Evolutionary conservation across 1,140 invertebrate genomes (phyloP).

Genomic region (Habropoda laboriosa): DNA sequence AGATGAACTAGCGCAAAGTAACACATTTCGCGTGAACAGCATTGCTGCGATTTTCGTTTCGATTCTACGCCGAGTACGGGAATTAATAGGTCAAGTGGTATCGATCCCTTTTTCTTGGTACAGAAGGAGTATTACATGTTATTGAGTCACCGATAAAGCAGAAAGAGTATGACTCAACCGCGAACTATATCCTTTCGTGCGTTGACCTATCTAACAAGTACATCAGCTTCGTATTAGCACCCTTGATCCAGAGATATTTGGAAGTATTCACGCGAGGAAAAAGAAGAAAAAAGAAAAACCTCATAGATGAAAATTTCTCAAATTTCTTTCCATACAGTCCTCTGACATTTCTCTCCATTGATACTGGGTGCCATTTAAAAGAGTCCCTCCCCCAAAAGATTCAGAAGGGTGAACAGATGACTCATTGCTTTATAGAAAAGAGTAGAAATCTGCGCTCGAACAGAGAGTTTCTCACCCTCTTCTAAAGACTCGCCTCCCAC

Average conservation of each 20-base stretch:
- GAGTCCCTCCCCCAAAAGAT: background rate
- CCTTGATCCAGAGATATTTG: background rate
- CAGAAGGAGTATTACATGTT: constrained; percentile 65
- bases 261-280: background rate
- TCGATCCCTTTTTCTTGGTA: constrained; percentile 64
- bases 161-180: constrained; percentile 67
- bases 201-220: constrained; percentile 55
- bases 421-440: constrained; percentile 56
- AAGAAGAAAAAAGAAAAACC: background rate
- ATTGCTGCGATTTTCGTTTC: constrained; percentile 7
- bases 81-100: constrained; percentile 64
- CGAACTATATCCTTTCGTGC: constrained; percentile 57
- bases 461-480: constrained; percentile 54
- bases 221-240: background rate
- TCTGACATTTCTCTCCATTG: too few relatives aligned
- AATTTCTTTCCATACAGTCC: too few relatives aligned
- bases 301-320: too few relatives aligned
- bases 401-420: constrained; percentile 41
- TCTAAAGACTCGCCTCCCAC: constrained; percentile 39
- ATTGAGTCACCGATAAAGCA: constrained; percentile 72
- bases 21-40: background rate
- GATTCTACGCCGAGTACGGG: background rate
- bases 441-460: constrained; percentile 43
- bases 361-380: background rate
- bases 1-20: background rate